Evolutionary conservation across 2,113 vertebrate species (phyloP), one percentile per base, ranked within the genome.

Genomic region (Cricetomys ansorgei): DNA sequence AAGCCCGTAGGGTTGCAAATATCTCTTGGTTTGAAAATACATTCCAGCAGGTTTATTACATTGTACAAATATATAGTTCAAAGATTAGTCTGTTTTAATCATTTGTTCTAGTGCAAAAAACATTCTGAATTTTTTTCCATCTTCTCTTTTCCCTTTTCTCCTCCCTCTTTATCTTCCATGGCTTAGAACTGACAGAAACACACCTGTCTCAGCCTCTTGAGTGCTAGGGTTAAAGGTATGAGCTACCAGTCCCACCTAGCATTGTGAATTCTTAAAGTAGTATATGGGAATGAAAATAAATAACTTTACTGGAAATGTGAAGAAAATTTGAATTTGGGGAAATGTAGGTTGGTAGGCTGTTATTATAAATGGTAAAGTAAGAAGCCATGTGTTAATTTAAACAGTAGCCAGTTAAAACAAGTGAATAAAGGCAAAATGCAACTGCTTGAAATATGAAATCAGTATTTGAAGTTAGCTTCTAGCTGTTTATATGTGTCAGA

Each of bases 271-370:
- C 70, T 92, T 75, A 90, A 23, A 75, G 53, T 67, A 88, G n/a
- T 88, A 55, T n/a, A 3, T 89, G 7, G 29, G 17, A 89, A 21
- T 53, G 77, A 34, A 80, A 86, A 67, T 12, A 48, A 69, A 59
- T 48, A 77, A 34, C 16, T 92, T 92, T 77, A 76, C 23, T 94
- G 11, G 83, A 34, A 73, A 77, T 65, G 43, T 43, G 43, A 92
- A 92, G 65, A 53, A 91, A 90, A 67, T 85, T 57, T 62, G 77
- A 95, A 94, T 89, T 89, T 87, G 34, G 73, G 23, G 57, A 87
- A 93, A 59, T 62, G 40, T 62, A 23, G 11, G 19, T 2, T 95
- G 23, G 25, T 50, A 62, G 81, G 48, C 72, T 59, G 88, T 95
- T 70, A 72, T 89, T 92, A 50, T 40, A 5, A 43, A 55, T 92